These are phyloP conservation scores for Equus przewalskii DNA, from an alignment of 2,113 vertebrate species.

Conservation along the genomic window DNA sequence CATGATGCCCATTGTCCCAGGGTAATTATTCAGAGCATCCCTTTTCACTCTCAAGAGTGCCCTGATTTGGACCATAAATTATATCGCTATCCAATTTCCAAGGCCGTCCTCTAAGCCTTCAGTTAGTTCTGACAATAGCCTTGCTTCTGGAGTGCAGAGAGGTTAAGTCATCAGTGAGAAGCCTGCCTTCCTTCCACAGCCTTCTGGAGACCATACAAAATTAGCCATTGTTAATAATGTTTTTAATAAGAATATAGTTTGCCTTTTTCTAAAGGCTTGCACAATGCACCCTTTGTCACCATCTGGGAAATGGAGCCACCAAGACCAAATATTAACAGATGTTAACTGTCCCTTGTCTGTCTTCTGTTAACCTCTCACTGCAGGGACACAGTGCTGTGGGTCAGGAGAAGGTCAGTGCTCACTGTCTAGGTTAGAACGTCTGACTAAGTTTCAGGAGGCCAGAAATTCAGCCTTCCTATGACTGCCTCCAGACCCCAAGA, in stretches of 20 bases:
- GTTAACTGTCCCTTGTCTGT: not conserved
- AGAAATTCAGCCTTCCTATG: not conserved
- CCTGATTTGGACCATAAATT: not conserved
- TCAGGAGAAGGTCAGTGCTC: not conserved
- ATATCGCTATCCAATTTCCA: not conserved
- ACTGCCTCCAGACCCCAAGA: not conserved
- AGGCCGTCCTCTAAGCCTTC: not conserved
- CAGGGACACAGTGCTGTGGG: not conserved
- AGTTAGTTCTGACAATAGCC: not conserved
- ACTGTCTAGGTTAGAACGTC: not conserved
- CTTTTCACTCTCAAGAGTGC: not conserved
- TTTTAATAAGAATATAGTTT: not conserved
- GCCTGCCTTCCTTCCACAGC: not conserved
- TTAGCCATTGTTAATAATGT: not conserved
- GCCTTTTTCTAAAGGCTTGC: not conserved
- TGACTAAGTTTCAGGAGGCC: not conserved
- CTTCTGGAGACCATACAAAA: not conserved
- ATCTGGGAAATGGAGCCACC: not conserved
- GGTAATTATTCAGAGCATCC: not conserved
- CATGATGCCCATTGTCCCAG: not conserved
- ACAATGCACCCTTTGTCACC: not conserved
- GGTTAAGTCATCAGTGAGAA: not conserved
- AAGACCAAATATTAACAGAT: constrained; percentile 26
- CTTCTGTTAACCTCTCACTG: not conserved
- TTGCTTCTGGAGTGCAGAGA: not conserved